Evolutionary conservation across 2,113 vertebrate genomes (phyloP), one percentile per base, ranked within the genome.

Genomic region (Hemicordylus capensis): DNA sequence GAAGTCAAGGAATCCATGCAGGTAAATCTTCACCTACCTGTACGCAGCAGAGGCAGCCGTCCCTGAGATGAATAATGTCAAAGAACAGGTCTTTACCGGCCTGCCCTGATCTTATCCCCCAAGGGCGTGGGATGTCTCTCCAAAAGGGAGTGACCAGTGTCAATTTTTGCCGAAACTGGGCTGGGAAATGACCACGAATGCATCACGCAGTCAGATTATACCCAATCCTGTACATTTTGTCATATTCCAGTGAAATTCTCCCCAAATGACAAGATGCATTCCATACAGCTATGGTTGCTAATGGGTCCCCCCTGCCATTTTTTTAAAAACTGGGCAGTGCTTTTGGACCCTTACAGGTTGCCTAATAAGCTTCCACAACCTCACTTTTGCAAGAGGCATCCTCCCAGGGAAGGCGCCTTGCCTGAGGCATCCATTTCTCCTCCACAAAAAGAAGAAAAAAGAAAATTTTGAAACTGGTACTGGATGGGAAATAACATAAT

Each of bases 71-170:
- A 79, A 89, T 76, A 87, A 83, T 0, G 0, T 39, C 0, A 4
- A 75, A 28, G 79, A 89, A 84, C 14, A 1, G 22, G 86, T 87
- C 69, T 31, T 24, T 22, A 67, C 42, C n/a, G 19, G 39, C n/a
- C 76, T 0, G 89, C 75, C 81, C 67, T 6, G 78, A 88, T 93
- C 91, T 92, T 92, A 67, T 81, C 84, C 44, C 84, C 34, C 75
- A 0, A 61, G 93, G 91, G 93, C 89, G 90, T 61, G 93, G 91
- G 87, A 91, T 73, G 89, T 11, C 4, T 17, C 51, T 54, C 51
- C 51, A 6, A 17, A 20, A 1, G 48, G 94, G 90, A 89, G 91
- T 89, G 93, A 81, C 92, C 0, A 61, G 72, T 44, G 39, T 77
- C 67, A 24, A 48, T 89, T 92, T 85, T 78, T 64, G 66, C 39